These are phyloP conservation scores for Lepidurus packardi DNA, from an alignment of 1,140 invertebrate genomes.

Conservation along the genomic window DNA sequence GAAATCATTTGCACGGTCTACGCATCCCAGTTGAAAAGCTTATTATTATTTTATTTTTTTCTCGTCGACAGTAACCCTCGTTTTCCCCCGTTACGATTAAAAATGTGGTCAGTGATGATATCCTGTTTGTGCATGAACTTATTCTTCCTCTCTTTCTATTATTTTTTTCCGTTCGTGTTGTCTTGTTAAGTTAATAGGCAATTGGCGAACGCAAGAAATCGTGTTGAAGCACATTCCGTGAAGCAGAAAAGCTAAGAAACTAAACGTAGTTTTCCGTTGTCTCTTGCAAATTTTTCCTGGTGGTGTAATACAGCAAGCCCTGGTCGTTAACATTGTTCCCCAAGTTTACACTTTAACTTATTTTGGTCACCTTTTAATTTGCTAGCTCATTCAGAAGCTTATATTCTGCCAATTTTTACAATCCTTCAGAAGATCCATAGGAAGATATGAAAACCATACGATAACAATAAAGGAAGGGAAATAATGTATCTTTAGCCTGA, in stretches of 20 bases:
- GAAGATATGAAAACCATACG: no score
- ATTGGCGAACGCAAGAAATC: not conserved
- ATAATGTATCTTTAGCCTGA: no score
- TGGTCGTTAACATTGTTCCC: not conserved
- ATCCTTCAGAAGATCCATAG: no score
- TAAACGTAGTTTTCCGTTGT: slow-evolving; percentile 19
- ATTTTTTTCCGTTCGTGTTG: not conserved
- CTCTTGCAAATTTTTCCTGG: slow-evolving; percentile 21
- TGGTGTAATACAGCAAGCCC: slow-evolving; percentile 13
- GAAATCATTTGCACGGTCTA: not conserved
- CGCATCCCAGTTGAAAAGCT: slow-evolving; percentile 3
- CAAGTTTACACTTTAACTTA: not conserved
- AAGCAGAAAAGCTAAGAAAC: slow-evolving; percentile 9
- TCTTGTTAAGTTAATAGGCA: not conserved
- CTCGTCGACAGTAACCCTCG: not conserved
- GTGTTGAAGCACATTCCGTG: slow-evolving; percentile 20
- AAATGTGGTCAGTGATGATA: not conserved
- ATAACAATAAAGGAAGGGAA: no score
- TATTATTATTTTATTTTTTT: not conserved
- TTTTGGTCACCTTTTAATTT: not conserved
- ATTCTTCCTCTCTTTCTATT: not conserved
- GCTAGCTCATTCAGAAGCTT: no score
- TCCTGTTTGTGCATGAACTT: slow-evolving; percentile 1
- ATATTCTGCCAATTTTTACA: no score
- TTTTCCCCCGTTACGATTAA: not conserved